These are phyloP conservation scores for Sitta europaea DNA, from an alignment of 2,113 vertebrate genomes.

Conservation along the genomic window DNA sequence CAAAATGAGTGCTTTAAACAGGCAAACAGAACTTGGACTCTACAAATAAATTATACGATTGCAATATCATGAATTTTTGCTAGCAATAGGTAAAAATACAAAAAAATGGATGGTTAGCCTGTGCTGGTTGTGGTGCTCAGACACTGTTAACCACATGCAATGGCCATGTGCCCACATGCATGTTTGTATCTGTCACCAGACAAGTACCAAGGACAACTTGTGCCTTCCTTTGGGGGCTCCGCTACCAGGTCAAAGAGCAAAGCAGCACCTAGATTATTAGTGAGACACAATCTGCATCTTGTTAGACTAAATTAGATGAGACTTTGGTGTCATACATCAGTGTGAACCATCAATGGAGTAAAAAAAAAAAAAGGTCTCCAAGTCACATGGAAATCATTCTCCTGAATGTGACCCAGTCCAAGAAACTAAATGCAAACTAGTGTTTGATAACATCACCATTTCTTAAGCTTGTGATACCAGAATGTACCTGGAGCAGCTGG, in stretches of 20 bases:
- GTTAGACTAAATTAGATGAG: neutral
- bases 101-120: neutral
- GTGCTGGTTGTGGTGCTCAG: neutral
- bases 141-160: neutral
- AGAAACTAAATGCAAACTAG: neutral
- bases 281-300: neutral
- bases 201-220: neutral
- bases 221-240: neutral
- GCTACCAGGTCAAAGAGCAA: neutral
- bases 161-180: rapidly evolving
- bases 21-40: neutral
- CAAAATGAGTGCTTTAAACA: neutral
- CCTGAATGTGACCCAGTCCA: neutral
- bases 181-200: neutral
- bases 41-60: neutral
- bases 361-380: no score
- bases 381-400: neutral
- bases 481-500: neutral
- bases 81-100: neutral
- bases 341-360: neutral
- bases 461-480: neutral
- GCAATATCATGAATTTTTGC: neutral
- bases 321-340: neutral
- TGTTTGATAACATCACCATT: neutral
- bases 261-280: neutral